A percentile compares a stretch with the other conserved stretches of the same genome.
phyloP scores from a whole-genome alignment of 2,888 invertebrate species.

The Punctoribates punctum region DNA sequence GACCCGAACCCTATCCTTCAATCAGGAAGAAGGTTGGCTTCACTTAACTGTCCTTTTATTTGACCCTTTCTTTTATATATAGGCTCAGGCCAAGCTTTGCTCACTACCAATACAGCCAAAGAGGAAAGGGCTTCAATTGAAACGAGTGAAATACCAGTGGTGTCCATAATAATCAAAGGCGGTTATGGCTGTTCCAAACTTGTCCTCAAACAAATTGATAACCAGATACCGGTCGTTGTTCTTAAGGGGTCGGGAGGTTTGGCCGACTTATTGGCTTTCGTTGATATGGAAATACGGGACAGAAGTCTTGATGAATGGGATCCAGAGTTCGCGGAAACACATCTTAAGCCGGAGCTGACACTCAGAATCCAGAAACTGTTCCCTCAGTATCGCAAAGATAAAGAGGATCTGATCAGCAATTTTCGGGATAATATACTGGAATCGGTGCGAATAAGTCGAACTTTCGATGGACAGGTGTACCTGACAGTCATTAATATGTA shows the following conservation, averaged over 20 bases:
- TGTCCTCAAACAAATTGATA: conserved; percentile 52
- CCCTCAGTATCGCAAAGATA: conserved; percentile 42
- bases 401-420: conserved; percentile 43
- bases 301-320: conserved; percentile 45
- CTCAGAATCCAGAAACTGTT: conserved; percentile 45
- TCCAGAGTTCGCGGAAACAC: conserved; percentile 45
- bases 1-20: neutral
- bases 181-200: conserved; percentile 52
- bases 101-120: neutral
- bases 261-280: conserved; percentile 54
- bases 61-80: neutral
- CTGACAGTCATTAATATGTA: conserved; percentile 53
- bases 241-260: conserved; percentile 53
- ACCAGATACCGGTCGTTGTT: conserved; percentile 53
- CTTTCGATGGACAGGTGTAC: conserved; percentile 51
- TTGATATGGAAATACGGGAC: conserved; percentile 52
- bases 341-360: conserved; percentile 45
- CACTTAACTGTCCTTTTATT: neutral
- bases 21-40: neutral
- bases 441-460: conserved; percentile 44
- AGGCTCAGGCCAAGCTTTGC: neutral
- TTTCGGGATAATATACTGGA: conserved; percentile 46
- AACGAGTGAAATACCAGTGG: conserved; percentile 51
- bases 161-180: conserved; percentile 53
- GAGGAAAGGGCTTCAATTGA: conserved; percentile 29